Conservation (phyloP, 2,888 invertebrate genomes). For the Griposia aprilina region DNA sequence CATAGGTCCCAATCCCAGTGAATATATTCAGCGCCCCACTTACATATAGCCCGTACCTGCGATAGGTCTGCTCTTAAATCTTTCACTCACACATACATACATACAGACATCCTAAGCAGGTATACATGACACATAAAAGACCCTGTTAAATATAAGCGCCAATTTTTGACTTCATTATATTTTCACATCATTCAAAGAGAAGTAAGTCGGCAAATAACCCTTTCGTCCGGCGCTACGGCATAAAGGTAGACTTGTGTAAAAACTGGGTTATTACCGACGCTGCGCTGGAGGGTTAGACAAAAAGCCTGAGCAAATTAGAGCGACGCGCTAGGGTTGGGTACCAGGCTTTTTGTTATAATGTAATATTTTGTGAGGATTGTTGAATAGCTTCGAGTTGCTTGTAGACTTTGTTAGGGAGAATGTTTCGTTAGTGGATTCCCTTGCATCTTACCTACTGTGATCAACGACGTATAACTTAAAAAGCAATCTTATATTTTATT, state of each 20-base stretch:
- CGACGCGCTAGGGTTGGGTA: conserved; percentile 25
- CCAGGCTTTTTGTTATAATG: conserved; percentile 51
- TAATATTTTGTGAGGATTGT: conserved; percentile 52
- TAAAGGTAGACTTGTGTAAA: conserved; percentile 51
- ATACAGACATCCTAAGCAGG: background rate
- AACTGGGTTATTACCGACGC: conserved; percentile 54
- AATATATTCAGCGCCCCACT: conserved; percentile 15
- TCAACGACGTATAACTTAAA: too few relatives aligned
- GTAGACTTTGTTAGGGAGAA: conserved; percentile 2
- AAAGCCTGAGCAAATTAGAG: conserved; percentile 59
- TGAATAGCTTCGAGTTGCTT: conserved; percentile 16
- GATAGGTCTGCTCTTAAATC: conserved; percentile 44
- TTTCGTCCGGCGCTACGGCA: conserved; percentile 32
- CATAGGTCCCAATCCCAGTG: background rate
- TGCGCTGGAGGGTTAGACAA: conserved; percentile 44
- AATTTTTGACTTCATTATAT: conserved; percentile 57
- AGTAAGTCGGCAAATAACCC: conserved; percentile 49
- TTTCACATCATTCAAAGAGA: conserved; percentile 45
- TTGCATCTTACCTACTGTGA: too few relatives aligned
- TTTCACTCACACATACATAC: conserved; percentile 19
- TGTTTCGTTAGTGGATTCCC: too few relatives aligned
- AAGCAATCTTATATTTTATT: too few relatives aligned
- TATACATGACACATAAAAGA: background rate
- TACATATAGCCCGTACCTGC: conserved; percentile 12
- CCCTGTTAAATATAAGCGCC: conserved; percentile 42